Percentiles rank a stretch among this genome's conserved stretches.
phyloP scores from a whole-genome alignment of 2,797 vertebrate species.

The Austrolebias charrua region DNA sequence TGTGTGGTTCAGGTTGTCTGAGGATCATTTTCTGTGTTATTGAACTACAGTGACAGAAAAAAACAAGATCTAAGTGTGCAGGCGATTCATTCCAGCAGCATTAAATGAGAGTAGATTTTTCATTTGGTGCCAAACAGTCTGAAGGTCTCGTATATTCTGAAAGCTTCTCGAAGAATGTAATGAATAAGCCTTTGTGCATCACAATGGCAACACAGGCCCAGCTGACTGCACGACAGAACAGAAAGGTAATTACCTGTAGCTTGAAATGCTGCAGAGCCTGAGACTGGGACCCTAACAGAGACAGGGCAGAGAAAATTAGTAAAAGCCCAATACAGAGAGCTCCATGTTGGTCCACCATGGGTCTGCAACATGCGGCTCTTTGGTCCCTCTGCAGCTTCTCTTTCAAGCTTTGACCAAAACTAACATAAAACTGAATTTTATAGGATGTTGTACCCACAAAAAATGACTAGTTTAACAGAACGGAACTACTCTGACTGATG shows the following conservation, averaged over 20 bases:
- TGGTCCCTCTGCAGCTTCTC: too few relatives aligned
- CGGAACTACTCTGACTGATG: too few relatives aligned
- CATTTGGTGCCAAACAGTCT: conserved; percentile 62
- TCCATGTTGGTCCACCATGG: background rate
- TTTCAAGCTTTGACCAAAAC: too few relatives aligned
- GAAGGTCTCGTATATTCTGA: conserved; percentile 57
- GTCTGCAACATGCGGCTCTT: too few relatives aligned
- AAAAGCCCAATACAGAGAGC: conserved; percentile 47
- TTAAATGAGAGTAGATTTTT: conserved; percentile 50
- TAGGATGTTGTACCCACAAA: too few relatives aligned
- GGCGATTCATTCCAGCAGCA: conserved; percentile 11
- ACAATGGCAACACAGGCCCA: conserved; percentile 30
- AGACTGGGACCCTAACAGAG: too few relatives aligned
- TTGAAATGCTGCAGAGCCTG: conserved; percentile 36
- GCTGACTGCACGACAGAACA: conserved; percentile 42
- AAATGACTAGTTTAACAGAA: too few relatives aligned
- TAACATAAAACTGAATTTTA: too few relatives aligned
- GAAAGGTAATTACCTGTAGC: conserved; percentile 56
- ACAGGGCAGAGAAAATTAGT: conserved; percentile 36
- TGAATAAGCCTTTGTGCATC: conserved; percentile 57
- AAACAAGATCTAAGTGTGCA: background rate
- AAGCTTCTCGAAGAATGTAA: conserved; percentile 52
- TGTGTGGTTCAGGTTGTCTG: background rate
- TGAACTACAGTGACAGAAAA: background rate
- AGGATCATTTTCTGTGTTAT: background rate